Conservation (phyloP, 1,140 invertebrate species). For the Eurosta solidaginis region DNA sequence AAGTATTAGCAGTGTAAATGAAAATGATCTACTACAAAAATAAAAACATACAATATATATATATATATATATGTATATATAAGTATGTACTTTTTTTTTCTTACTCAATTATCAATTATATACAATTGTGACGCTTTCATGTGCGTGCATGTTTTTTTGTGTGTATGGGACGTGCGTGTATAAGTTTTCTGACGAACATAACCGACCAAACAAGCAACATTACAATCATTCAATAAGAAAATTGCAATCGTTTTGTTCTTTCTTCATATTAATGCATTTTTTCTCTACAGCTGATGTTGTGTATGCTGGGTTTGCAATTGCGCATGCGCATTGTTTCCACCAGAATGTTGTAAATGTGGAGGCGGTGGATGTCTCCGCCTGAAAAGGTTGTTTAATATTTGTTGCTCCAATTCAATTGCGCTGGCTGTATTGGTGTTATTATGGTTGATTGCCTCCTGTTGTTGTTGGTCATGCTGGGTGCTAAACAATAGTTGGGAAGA, state of each 20-base stretch:
- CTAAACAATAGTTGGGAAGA: conserved; percentile 46
- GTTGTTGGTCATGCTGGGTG: conserved; percentile 30
- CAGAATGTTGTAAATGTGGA: conserved; percentile 30
- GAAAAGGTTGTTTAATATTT: conserved; percentile 53
- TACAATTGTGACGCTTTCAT: conserved; percentile 31
- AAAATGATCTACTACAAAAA: no score
- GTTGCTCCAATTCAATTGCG: conserved; percentile 50
- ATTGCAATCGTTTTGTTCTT: background rate
- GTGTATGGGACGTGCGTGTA: background rate
- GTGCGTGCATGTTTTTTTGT: background rate
- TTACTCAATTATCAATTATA: conserved; percentile 28
- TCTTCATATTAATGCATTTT: background rate
- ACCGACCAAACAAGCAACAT: background rate
- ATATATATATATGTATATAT: background rate
- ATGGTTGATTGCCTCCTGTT: conserved; percentile 30
- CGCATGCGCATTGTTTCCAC: background rate
- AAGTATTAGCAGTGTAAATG: background rate
- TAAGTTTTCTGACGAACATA: background rate
- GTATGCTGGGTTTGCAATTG: conserved; percentile 30
- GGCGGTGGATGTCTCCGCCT: conserved; percentile 44
- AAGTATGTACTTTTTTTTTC: background rate
- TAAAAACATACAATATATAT: background rate
- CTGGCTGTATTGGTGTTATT: conserved; percentile 41
- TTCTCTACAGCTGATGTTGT: conserved; percentile 32
- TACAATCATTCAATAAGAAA: conserved; percentile 2